Conservation (phyloP, 2,797 vertebrate species). For the Fistularia tabacaria region DNA sequence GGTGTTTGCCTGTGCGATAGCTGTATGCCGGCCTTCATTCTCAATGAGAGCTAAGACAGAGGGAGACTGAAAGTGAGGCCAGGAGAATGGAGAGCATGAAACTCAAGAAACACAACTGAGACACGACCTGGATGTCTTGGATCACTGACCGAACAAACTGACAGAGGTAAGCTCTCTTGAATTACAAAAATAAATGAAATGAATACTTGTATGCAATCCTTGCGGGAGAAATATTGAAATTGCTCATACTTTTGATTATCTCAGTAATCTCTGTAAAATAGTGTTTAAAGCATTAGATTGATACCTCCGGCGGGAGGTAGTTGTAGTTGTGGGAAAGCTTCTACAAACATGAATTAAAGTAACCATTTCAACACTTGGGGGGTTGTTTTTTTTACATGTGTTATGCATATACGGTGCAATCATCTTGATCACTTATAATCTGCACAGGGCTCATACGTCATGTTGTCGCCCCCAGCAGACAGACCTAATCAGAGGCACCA, state of each 20-base stretch:
- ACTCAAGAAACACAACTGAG: constrained; percentile 45
- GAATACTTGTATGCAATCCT: neutral
- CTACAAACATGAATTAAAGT: too few relatives aligned
- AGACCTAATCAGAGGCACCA: constrained; percentile 39
- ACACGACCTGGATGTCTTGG: constrained; percentile 28
- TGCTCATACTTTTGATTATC: too few relatives aligned
- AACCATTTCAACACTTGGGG: too few relatives aligned
- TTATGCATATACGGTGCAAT: constrained; percentile 3
- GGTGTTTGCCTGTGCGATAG: constrained; percentile 34
- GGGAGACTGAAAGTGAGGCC: constrained; percentile 33
- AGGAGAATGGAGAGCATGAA: constrained; percentile 59
- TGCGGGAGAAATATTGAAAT: neutral
- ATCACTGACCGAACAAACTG: constrained; percentile 29
- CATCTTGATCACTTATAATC: neutral
- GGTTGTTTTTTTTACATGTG: neutral
- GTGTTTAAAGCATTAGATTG: too few relatives aligned
- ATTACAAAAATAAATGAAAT: neutral
- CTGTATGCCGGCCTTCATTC: constrained; percentile 40
- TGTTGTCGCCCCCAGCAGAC: constrained; percentile 35
- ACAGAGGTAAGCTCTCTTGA: constrained; percentile 40
- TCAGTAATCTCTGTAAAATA: too few relatives aligned
- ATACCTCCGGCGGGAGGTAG: too few relatives aligned
- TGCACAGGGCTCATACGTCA: constrained; percentile 16
- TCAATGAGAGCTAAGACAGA: constrained; percentile 50
- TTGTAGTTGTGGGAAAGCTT: too few relatives aligned